phyloP scores from a whole-genome alignment of 2,888 invertebrate genomes.

The Monochamus alternatus region DNA sequence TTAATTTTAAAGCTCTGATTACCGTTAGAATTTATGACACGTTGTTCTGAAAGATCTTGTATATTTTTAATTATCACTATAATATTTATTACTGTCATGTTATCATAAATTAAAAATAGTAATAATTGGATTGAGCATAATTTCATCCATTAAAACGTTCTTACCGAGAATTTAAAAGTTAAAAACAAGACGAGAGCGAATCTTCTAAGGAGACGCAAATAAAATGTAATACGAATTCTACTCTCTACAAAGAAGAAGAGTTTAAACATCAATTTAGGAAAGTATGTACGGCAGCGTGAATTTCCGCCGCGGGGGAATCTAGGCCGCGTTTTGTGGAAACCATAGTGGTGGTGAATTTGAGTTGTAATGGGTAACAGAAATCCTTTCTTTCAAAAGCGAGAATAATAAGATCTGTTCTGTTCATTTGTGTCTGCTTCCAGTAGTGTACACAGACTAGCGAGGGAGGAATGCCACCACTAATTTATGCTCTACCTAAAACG shows the following conservation, averaged over 20 bases:
- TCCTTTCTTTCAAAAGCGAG: not conserved
- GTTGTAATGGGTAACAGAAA: slow-evolving; percentile 12
- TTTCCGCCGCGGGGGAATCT: slow-evolving; percentile 39
- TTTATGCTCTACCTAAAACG: no score
- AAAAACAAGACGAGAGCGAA: slow-evolving; percentile 14
- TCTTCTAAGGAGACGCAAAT: slow-evolving; percentile 29
- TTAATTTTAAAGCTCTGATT: no score
- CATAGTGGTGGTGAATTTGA: slow-evolving; percentile 27
- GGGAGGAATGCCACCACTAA: no score
- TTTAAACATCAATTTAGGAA: slow-evolving; percentile 49
- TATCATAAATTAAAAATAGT: no score
- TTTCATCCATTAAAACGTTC: not conserved
- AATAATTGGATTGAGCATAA: no score
- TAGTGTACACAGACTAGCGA: not conserved
- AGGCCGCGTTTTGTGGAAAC: slow-evolving; percentile 32
- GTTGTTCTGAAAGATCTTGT: no score
- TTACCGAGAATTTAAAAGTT: not conserved
- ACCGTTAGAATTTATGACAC: no score
- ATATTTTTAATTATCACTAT: no score
- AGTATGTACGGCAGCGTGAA: slow-evolving; percentile 50
- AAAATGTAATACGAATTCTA: slow-evolving; percentile 35
- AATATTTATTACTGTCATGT: no score
- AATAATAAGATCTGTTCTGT: not conserved
- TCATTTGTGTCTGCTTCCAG: not conserved
- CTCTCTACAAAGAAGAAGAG: slow-evolving; percentile 44